Evolutionary conservation across 2,113 vertebrate species (phyloP).

Genomic region (Ancistrus triradiatus): DNA sequence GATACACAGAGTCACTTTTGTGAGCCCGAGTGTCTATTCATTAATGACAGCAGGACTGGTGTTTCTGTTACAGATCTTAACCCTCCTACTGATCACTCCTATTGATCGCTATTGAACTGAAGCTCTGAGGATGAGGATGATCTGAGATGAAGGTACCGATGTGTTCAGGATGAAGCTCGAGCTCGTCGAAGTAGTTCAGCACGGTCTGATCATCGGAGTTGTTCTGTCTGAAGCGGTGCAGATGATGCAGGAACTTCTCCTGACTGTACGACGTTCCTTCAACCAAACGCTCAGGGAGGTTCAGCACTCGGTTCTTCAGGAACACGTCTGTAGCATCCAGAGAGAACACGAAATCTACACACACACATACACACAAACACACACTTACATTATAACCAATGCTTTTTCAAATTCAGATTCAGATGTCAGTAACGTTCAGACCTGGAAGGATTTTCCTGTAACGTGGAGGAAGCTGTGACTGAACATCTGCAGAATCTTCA

Average conservation of each 20-base stretch:
- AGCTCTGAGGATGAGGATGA: too few relatives aligned
- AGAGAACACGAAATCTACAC: constrained; percentile 77
- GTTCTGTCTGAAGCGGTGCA: constrained; percentile 69
- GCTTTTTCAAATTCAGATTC: background rate
- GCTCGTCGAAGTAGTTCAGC: constrained; percentile 82
- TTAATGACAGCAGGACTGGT: too few relatives aligned
- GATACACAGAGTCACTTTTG: too few relatives aligned
- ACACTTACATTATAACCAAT: background rate
- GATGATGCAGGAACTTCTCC: constrained; percentile 67
- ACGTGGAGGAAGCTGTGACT: background rate
- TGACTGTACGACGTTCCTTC: constrained; percentile 73
- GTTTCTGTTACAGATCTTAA: too few relatives aligned
- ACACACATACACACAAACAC: constrained; percentile 3
- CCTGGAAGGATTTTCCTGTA: background rate
- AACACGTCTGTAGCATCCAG: constrained; percentile 81
- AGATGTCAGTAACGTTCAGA: background rate
- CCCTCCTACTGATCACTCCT: too few relatives aligned
- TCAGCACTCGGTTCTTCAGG: constrained; percentile 81
- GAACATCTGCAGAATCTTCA: background rate
- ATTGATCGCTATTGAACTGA: too few relatives aligned
- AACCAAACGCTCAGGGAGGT: constrained; percentile 76
- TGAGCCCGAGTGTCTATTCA: too few relatives aligned
- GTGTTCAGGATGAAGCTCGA: constrained; percentile 69
- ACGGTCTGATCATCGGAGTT: constrained; percentile 71
- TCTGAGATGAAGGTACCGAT: too few relatives aligned